Base-by-base conservation (phyloP, 2,113 vertebrate genomes). In the Tylochromis polylepis region DNA sequence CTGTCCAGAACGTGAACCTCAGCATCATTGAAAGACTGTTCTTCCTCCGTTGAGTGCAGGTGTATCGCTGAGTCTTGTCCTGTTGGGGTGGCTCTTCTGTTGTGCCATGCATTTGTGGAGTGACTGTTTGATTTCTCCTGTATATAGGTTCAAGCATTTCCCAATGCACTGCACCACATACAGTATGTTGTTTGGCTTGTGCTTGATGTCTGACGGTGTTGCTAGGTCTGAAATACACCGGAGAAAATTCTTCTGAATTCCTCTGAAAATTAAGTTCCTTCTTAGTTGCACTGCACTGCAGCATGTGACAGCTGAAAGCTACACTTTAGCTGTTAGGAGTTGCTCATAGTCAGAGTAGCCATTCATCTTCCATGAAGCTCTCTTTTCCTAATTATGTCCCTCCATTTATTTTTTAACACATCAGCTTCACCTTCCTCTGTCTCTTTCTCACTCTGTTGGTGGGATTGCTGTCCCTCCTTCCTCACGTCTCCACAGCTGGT, bases 151-250 rank as follows among this genome's bases (percentile, higher is more conserved):
- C 0, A 7, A 58, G 12, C 14, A 58, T 58, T 58, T 58, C 2
- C 29, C 24, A 0, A 4, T 29, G 56, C 56, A 58, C 55, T 24
- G 22, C 24, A 56, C 0, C 22, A 11, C n/a, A 56, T 56, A 56
- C 55, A 56, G 5, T 22, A 24, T 24, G 55, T 56, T 56, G 53
- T 24, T 56, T 56, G 24, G 55, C 55, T 12, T 56, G n/a, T 24
- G 55, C 55, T 1, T 56, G 55, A 11, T 57, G 56, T 57, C 56
- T 57, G 3, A 14, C 22, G 22, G 22, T 57, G 11, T 57, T 57
- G 56, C 56, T 57, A 27, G 56, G 56, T 57, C 56, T 14, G 56
- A 57, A 57, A 57, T 57, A 27, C 11, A 57, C 24, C 5, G 2
- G 24, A 57, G 22, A 24, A 57, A 27, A 57, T 57, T 27, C 11